phyloP scores from a whole-genome alignment of 2,888 invertebrate species.

The Drosophila cognata region DNA sequence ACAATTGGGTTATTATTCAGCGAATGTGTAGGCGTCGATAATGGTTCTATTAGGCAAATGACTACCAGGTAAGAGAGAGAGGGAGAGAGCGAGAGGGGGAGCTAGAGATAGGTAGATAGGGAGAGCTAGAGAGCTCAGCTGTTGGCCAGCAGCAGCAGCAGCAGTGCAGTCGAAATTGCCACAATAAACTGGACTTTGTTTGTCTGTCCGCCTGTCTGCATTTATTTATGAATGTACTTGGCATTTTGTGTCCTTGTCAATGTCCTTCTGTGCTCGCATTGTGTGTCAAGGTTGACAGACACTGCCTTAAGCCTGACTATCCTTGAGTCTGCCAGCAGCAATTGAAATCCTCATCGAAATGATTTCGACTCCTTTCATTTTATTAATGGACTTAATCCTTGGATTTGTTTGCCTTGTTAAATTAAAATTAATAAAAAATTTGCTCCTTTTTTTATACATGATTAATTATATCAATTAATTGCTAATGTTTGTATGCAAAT shows the following conservation, averaged over 20 bases:
- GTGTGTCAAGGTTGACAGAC: neutral
- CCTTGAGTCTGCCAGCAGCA: neutral
- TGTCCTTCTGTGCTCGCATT: neutral
- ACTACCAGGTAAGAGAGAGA: neutral
- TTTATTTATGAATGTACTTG: neutral
- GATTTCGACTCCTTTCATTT: neutral
- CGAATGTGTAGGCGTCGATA: neutral
- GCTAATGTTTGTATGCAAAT: neutral
- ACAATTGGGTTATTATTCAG: neutral
- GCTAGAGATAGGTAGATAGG: neutral
- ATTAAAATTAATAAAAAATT: no score
- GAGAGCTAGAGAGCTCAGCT: neutral
- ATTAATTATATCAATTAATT: neutral
- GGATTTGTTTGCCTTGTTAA: neutral
- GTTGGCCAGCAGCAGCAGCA: neutral
- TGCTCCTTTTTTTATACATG: no score
- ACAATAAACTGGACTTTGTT: neutral
- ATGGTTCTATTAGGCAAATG: conserved; percentile 4
- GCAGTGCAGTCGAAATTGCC: neutral
- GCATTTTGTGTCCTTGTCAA: neutral
- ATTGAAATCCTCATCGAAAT: neutral
- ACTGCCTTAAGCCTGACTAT: neutral
- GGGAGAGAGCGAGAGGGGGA: neutral
- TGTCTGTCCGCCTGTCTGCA: neutral
- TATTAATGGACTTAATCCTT: neutral